These are phyloP conservation scores for Misgurnus mizolepis DNA, from an alignment of 2,113 vertebrate species.

Conservation along the genomic window DNA sequence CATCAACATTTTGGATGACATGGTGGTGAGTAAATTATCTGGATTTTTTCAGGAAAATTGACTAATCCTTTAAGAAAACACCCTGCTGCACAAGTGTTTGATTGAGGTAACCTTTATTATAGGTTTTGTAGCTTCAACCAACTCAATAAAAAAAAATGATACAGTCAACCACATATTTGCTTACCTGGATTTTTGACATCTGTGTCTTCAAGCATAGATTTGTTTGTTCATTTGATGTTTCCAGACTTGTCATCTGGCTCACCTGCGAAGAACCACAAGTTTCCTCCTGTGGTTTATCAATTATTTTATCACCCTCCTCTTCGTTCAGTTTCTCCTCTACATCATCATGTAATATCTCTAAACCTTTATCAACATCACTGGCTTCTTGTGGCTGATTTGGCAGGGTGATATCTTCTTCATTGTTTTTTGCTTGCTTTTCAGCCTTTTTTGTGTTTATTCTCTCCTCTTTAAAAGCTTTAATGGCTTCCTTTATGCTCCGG, in stretches of 20 bases:
- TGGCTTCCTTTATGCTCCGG: constrained; percentile 78
- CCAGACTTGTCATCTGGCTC: constrained; percentile 4
- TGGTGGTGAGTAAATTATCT: too few species aligned
- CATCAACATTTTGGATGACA: too few species aligned
- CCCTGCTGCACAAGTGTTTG: too few species aligned
- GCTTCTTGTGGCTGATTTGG: neutral
- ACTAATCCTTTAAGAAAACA: too few species aligned
- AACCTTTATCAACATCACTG: neutral
- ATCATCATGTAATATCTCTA: neutral
- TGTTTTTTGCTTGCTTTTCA: constrained; percentile 46
- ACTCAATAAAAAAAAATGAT: neutral
- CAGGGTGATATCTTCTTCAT: neutral
- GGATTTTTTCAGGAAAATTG: too few species aligned
- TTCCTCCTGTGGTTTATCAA: constrained; percentile 11
- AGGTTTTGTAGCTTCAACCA: too few species aligned
- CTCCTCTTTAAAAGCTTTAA: constrained; percentile 86
- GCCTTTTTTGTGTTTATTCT: constrained; percentile 66
- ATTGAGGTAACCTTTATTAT: too few species aligned
- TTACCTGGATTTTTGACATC: constrained; percentile 34
- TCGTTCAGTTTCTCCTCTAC: constrained; percentile 16
- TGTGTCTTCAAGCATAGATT: neutral
- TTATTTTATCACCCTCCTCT: neutral
- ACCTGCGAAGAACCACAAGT: constrained; percentile 1
- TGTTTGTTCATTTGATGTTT: constrained; percentile 16
- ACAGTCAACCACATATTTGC: neutral